Evolutionary conservation across 2,888 invertebrate genomes (phyloP).

Genomic region (Rhogogaster chlorosoma): DNA sequence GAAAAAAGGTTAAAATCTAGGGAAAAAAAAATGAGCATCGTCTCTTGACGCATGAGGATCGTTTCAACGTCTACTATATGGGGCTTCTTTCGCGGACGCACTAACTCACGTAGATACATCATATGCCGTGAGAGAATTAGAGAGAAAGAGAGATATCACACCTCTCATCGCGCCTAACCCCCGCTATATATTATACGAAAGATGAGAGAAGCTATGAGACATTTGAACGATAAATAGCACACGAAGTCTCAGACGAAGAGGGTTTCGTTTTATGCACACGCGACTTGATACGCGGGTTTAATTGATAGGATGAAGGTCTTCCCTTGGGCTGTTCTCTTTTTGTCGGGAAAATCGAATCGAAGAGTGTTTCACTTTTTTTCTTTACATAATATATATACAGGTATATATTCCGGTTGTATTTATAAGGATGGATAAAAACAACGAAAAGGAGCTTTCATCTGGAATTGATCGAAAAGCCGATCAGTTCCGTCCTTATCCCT

Average conservation of each 20-base stretch:
- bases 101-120: not conserved
- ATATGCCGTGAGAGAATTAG: not conserved
- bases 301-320: not conserved
- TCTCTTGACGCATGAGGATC: conserved; percentile 74
- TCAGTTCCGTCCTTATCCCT: not conserved
- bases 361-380: not conserved
- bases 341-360: not conserved
- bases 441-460: not conserved
- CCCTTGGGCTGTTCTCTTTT: not conserved
- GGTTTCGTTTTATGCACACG: not conserved
- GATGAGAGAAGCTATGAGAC: not conserved
- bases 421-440: not conserved
- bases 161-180: not conserved
- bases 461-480: not conserved
- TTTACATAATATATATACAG: no score
- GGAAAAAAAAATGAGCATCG: conserved; percentile 58
- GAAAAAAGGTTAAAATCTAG: conserved; percentile 6
- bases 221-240: not conserved
- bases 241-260: not conserved
- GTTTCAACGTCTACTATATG: conserved; percentile 61
- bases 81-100: conserved; percentile 37
- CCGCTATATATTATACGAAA: not conserved
- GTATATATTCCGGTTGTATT: not conserved
- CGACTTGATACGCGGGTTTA: not conserved
- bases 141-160: not conserved